Percentiles rank a stretch among this genome's conserved stretches.
Conservation (phyloP, 2,113 vertebrate genomes). For the Triplophysa dalaica region DNA sequence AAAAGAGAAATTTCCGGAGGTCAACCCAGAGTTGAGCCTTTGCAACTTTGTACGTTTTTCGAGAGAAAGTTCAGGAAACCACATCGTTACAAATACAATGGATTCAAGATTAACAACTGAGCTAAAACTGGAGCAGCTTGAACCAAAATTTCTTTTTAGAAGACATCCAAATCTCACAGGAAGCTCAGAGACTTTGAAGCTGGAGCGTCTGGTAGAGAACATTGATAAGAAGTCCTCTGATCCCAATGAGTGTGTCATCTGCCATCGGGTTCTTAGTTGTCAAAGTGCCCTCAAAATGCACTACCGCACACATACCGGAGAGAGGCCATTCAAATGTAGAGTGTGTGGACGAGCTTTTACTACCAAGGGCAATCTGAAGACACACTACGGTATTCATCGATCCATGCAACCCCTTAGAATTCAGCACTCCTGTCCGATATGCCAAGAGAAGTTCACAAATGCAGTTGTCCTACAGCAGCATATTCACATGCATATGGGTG, state of each 20-base stretch:
- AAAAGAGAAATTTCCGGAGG: slow-evolving; percentile 82
- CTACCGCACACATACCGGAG: slow-evolving; percentile 95
- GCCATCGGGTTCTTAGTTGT: slow-evolving; percentile 94
- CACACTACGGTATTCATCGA: slow-evolving; percentile 95
- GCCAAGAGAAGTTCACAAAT: slow-evolving; percentile 98
- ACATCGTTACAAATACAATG: slow-evolving; percentile 69
- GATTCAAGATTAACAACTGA: slow-evolving; percentile 88
- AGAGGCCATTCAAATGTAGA: slow-evolving; percentile 96
- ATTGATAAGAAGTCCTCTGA: slow-evolving; percentile 94
- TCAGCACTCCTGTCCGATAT: slow-evolving; percentile 97
- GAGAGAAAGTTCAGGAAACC: slow-evolving; percentile 70
- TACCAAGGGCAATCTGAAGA: slow-evolving; percentile 98
- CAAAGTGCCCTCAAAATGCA: slow-evolving; percentile 99
- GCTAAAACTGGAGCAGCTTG: slow-evolving; percentile 91
- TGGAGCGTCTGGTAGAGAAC: slow-evolving; percentile 96
- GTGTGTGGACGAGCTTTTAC: slow-evolving; percentile 96
- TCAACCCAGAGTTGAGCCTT: slow-evolving; percentile 62
- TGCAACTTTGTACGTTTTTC: slow-evolving; percentile 67
- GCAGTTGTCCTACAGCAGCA: slow-evolving; percentile 96
- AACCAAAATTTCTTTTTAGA: slow-evolving; percentile 91
- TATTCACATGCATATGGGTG: slow-evolving; percentile 97
- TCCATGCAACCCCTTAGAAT: slow-evolving; percentile 92
- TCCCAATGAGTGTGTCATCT: slow-evolving; percentile 95
- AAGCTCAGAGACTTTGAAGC: slow-evolving; percentile 93
- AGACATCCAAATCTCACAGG: slow-evolving; percentile 87